Base-by-base conservation (phyloP, 2,113 vertebrate species). In the Pluvianellus socialis region DNA sequence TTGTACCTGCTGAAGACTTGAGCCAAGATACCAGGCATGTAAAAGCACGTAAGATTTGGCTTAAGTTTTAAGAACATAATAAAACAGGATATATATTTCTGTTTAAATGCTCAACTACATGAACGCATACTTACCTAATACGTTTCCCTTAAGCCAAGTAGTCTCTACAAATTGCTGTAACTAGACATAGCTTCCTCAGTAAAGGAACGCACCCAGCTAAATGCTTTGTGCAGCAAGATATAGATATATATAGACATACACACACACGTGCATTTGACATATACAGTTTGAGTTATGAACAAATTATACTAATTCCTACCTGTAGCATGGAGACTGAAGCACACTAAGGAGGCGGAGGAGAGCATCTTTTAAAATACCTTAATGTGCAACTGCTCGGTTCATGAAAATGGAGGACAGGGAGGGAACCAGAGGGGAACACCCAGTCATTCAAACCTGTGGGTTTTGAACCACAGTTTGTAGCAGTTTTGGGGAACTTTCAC, bases 41-140 rank as follows among this genome's bases (percentile, higher is more conserved):
- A 87, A 95, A 47, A 94, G 40, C 80, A 94, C 9, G 0, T 74
- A n/a, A n/a, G 30, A 50, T 50, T 50, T 50, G 49, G 74, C 35
- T 0, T 23, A 70, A 55, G 45, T 84, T 89, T 81, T 84, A 88
- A 76, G 61, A 90, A 77, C 10, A 10, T 49, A 86, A 86, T 88
- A 49, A 77, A 94, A 23, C 32, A 86, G 55, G 38, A 66, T 80
- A 55, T 35, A 10, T 50, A 71, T 81, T 79, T 88, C 49, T 94
- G 62, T 66, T 94, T 63, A 87, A 96, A 85, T 74, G 33, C 27
- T 89, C 75, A 89, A 68, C 55, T 74, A 35, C 44, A 52, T 38
- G 79, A 81, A 92, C 10, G 19, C 55, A 21, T 53, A 50, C 28
- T 76, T 72, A 65, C 56, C 35, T 49, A 88, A 42, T 28, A 68